Conservation (phyloP, 2,888 invertebrate genomes). For the Lycophotia porphyrea region DNA sequence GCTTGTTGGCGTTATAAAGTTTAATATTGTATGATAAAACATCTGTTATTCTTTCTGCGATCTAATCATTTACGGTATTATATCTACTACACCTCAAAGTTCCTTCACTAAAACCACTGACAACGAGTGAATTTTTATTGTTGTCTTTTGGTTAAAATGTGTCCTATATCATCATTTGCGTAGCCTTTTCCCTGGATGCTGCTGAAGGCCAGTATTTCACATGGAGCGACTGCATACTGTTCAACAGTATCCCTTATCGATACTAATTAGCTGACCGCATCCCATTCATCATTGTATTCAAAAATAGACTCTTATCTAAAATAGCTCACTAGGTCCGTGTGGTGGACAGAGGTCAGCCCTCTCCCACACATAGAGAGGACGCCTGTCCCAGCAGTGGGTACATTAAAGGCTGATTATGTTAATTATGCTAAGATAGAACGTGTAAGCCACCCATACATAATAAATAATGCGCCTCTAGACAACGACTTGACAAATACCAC, state of each 20-base stretch:
- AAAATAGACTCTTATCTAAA: background rate
- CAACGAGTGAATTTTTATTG: background rate
- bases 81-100: background rate
- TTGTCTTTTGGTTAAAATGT: background rate
- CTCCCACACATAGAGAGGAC: background rate
- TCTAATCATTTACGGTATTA: background rate
- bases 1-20: background rate
- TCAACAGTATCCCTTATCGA: background rate
- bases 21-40: background rate
- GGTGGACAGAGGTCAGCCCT: background rate
- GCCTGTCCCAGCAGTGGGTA: background rate
- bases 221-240: background rate
- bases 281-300: background rate
- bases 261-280: background rate
- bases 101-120: background rate
- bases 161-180: background rate
- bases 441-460: conserved; percentile 6
- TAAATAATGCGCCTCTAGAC: conserved; percentile 7
- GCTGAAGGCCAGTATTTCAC: background rate
- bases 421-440: background rate
- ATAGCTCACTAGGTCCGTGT: background rate
- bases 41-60: background rate
- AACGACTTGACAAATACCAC: conserved; percentile 48
- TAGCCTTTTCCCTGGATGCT: background rate
- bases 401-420: background rate